Conservation (phyloP, 1,140 invertebrate species). For the Eueides isabella region DNA sequence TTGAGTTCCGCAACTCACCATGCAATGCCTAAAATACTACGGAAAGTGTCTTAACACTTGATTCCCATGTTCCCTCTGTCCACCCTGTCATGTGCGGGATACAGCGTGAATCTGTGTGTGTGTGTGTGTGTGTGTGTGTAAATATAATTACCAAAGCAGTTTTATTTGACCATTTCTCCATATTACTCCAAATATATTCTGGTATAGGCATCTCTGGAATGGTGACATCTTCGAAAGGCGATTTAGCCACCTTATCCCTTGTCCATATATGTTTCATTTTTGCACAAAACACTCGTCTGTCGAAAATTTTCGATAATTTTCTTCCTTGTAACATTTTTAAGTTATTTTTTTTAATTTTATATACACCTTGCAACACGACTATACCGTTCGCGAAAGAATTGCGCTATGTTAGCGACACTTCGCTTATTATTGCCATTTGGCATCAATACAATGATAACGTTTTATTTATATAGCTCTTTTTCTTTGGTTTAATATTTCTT, state of each 20-base stretch:
- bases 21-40: too few species aligned
- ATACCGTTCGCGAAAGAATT: background rate
- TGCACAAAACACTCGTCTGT: constrained; percentile 19
- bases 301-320: background rate
- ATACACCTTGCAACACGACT: background rate
- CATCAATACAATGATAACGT: background rate
- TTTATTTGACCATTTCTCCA: constrained; percentile 83
- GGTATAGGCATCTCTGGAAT: constrained; percentile 81
- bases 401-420: background rate
- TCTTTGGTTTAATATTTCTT: background rate
- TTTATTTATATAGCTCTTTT: background rate
- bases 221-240: constrained; percentile 76
- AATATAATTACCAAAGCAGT: constrained; percentile 85
- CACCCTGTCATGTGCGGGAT: too few species aligned
- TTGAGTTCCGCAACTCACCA: too few species aligned
- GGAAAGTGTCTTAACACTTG: too few species aligned
- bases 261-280: constrained; percentile 57
- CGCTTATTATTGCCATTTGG: background rate
- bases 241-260: constrained; percentile 52
- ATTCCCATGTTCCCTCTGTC: too few species aligned
- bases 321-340: background rate
- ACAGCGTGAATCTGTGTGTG: too few species aligned
- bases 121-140: too few species aligned
- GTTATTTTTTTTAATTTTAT: background rate
- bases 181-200: constrained; percentile 84